Percentiles rank a stretch among this genome's conserved stretches.
These are phyloP conservation scores for Periophthalmus modestus DNA, from an alignment of 2,113 vertebrate species.

Conservation along the genomic window DNA sequence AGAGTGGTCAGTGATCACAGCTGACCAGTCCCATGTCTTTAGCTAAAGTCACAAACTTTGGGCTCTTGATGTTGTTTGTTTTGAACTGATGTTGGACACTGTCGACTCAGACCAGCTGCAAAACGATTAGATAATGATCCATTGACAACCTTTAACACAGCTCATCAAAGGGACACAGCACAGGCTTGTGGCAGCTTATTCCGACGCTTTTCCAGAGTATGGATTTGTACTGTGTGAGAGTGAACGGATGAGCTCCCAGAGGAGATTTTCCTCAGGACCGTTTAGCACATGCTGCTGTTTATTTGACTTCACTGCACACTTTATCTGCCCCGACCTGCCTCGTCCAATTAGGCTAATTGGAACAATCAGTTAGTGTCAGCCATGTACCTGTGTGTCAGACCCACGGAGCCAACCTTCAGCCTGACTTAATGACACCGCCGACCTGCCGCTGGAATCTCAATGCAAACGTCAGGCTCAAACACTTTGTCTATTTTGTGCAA, in stretches of 20 bases:
- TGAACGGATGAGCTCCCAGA: slow-evolving; percentile 32
- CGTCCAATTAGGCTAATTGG: slow-evolving; percentile 74
- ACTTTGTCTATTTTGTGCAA: background rate
- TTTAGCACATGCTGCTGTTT: slow-evolving; percentile 44
- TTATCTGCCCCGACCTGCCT: slow-evolving; percentile 59
- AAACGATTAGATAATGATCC: slow-evolving; percentile 61
- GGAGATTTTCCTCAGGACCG: slow-evolving; percentile 33
- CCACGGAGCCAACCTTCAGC: slow-evolving; percentile 48
- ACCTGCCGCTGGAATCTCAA: slow-evolving; percentile 56
- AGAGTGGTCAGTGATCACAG: background rate
- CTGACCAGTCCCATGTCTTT: slow-evolving; percentile 6
- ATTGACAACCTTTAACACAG: slow-evolving; percentile 31
- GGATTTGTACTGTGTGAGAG: slow-evolving; percentile 35
- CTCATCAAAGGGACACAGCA: slow-evolving; percentile 42
- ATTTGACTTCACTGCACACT: slow-evolving; percentile 45
- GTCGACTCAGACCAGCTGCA: slow-evolving; percentile 27
- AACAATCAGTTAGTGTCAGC: slow-evolving; percentile 66
- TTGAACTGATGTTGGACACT: slow-evolving; percentile 24
- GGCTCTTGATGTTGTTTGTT: slow-evolving; percentile 36
- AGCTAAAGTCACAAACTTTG: slow-evolving; percentile 39
- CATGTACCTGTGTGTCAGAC: slow-evolving; percentile 56
- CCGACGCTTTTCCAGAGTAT: slow-evolving; percentile 13
- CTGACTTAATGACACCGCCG: slow-evolving; percentile 42
- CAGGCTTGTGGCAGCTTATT: slow-evolving; percentile 18
- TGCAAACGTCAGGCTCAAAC: slow-evolving; percentile 42